A percentile compares a stretch with the other conserved stretches of the same genome.
These are phyloP conservation scores for Hylia prasina DNA, from an alignment of 2,113 vertebrate species.

Conservation along the genomic window DNA sequence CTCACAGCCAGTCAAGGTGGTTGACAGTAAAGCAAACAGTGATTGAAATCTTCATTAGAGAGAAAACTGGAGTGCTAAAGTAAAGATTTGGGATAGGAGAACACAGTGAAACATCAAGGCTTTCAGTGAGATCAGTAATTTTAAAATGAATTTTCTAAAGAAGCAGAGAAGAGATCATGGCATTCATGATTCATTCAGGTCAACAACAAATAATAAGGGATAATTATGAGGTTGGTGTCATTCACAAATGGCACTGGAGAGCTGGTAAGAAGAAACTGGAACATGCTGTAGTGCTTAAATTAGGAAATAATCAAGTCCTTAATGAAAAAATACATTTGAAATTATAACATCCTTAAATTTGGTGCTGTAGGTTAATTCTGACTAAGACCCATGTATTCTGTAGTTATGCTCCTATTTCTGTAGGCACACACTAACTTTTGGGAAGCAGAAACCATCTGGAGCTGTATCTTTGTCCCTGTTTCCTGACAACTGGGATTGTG, in stretches of 20 bases:
- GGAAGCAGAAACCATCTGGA: neutral
- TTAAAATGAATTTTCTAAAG: neutral
- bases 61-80: neutral
- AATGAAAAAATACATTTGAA: neutral
- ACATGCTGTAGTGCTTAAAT: neutral
- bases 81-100: neutral
- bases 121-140: neutral
- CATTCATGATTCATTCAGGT: too few relatives aligned
- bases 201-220: neutral
- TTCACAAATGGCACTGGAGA: neutral
- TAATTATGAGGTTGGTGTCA: neutral
- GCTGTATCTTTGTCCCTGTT: neutral
- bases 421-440: neutral
- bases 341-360: neutral
- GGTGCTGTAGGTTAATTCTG: neutral
- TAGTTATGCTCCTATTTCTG: neutral
- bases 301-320: neutral
- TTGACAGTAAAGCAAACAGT: neutral
- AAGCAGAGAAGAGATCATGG: neutral
- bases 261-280: neutral
- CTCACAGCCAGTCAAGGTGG: neutral
- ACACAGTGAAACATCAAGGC: neutral
- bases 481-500: neutral
- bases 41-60: slow-evolving; percentile 18
- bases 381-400: neutral